These are phyloP conservation scores for Gandaritis pyraliata DNA, from an alignment of 2,888 invertebrate species.

Conservation along the genomic window DNA sequence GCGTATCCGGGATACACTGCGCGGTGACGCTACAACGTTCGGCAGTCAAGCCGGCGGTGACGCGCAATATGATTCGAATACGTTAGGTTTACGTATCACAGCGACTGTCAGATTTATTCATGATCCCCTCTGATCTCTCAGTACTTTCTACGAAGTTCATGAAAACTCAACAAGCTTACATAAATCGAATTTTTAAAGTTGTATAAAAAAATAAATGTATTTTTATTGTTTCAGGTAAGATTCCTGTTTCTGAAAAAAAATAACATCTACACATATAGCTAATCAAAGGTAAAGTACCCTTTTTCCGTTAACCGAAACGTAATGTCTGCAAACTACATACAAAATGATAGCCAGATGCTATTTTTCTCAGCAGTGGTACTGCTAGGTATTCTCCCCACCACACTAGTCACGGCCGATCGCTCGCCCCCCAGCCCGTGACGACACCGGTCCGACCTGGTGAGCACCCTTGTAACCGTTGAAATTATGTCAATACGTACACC, in stretches of 20 bases:
- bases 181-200: neutral
- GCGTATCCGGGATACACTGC: too few relatives aligned
- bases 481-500: slow-evolving; percentile 39
- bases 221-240: slow-evolving; percentile 74
- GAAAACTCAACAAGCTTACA: too few relatives aligned
- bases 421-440: slow-evolving; percentile 59
- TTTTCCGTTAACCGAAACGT: too few relatives aligned
- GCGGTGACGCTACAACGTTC: too few relatives aligned
- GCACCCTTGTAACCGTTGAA: slow-evolving; percentile 55
- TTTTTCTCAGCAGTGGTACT: neutral
- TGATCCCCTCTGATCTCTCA: too few relatives aligned
- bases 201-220: slow-evolving; percentile 46
- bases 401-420: slow-evolving; percentile 59
- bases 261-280: neutral
- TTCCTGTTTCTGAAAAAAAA: neutral
- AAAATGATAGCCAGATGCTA: neutral
- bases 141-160: too few relatives aligned
- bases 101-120: too few relatives aligned
- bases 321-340: neutral
- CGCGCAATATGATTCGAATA: too few relatives aligned
- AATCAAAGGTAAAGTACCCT: neutral
- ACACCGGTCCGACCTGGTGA: slow-evolving; percentile 54
- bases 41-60: too few relatives aligned
- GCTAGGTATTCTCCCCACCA: slow-evolving; percentile 16
- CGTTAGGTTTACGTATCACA: too few relatives aligned